phyloP scores from a whole-genome alignment of 2,888 invertebrate genomes.

The Anarsia innoxiella region DNA sequence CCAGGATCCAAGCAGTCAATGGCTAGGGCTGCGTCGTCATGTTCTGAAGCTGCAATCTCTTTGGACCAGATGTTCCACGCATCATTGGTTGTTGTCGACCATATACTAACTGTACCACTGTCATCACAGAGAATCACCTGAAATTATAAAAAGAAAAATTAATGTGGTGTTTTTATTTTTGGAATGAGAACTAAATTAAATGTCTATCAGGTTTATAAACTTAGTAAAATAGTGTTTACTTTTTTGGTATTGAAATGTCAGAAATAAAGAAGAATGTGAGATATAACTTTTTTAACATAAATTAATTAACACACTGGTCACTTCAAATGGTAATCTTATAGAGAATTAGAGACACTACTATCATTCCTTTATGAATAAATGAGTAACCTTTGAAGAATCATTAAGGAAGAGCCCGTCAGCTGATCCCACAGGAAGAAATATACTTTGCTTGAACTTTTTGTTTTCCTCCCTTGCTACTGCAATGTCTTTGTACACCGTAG shows the following conservation, averaged over 20 bases:
- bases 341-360: too few relatives aligned
- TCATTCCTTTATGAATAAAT: neutral
- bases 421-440: slow-evolving; percentile 48
- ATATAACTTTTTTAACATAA: too few relatives aligned
- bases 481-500: slow-evolving; percentile 40
- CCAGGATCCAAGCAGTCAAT: slow-evolving; percentile 50
- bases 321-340: too few relatives aligned
- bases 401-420: slow-evolving; percentile 62
- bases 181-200: too few relatives aligned
- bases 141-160: slow-evolving; percentile 5
- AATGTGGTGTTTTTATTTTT: too few relatives aligned
- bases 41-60: slow-evolving; percentile 50
- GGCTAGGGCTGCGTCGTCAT: slow-evolving; percentile 51
- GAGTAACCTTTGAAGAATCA: slow-evolving; percentile 45
- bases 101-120: slow-evolving; percentile 56
- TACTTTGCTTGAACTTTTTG: slow-evolving; percentile 35
- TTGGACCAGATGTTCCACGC: slow-evolving; percentile 53
- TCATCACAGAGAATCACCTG: slow-evolving; percentile 67
- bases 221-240: too few relatives aligned
- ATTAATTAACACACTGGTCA: too few relatives aligned
- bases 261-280: too few relatives aligned
- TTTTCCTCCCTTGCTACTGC: slow-evolving; percentile 30
- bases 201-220: too few relatives aligned
- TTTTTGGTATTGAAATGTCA: too few relatives aligned
- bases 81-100: slow-evolving; percentile 31